Evolutionary conservation across 2,797 vertebrate genomes (phyloP), one percentile per base, ranked within the genome.

Genomic region (Vespertilio murinus): DNA sequence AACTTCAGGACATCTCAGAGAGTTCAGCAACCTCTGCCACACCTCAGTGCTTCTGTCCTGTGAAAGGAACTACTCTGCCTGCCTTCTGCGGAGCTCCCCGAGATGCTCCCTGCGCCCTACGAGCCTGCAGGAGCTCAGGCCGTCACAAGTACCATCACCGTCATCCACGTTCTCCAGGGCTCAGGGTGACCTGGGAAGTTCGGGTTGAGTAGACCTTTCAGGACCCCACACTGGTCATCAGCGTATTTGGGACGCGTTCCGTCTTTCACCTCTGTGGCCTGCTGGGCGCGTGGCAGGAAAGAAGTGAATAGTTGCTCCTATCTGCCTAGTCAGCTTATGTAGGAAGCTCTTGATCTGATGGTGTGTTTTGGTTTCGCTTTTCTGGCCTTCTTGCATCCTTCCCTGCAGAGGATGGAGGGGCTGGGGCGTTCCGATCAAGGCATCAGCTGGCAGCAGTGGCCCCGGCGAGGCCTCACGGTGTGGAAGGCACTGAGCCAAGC

Each of bases 101-200:
- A 20, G 69, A 9, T 1, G 42, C 12, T 1, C 35, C 23, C 79
- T 13, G 1, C 47, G 71, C 67, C 70, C 14, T 9, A 1, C 3
- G 52, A 56, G 56, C 23, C 87, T 22, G 22, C 8, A 7, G 42
- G 28, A 14, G 40, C 0, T 6, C 56, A 18, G 18, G 33, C 83
- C 20, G 9, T 61, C n/a, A 2, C 17, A 0, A 17, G 45, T 0
- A 4, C 52, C 17, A 0, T 61, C 35, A 11, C 40, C 23, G 1
- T 18, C 14, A 23, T 25, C 79, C 67, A 94, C 78, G 38, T 80
- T 92, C 93, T 93, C 81, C 87, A 22, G 18, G 45, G 81, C 94
- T 97, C 92, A 80, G 92, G 83, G 91, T 93, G 92, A 94, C 90
- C 77, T 94, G 59, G 88, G 95, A 95, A 92, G 35, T 96, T 88